Conservation (phyloP, 2,797 vertebrate species). For the Centroberyx gerrardi region DNA sequence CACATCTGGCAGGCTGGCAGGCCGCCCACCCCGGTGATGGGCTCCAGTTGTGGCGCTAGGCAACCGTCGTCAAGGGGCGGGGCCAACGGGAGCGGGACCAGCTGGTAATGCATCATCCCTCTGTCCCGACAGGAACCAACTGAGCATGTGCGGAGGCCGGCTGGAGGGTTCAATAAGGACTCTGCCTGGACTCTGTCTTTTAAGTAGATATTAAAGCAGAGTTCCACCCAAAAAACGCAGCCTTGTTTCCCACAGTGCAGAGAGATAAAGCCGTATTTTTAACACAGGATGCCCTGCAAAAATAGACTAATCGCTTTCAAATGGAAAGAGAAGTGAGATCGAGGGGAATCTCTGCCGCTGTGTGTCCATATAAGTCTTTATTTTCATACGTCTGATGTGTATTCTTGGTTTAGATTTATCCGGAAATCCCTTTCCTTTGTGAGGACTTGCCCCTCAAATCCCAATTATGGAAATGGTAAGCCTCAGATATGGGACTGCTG, state of each 20-base stretch:
- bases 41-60: slow-evolving; percentile 79
- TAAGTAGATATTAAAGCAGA: slow-evolving; percentile 1
- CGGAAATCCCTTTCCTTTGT: slow-evolving; percentile 44
- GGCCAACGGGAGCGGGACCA: slow-evolving; percentile 63
- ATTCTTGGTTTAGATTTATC: slow-evolving; percentile 25
- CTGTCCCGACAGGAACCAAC: slow-evolving; percentile 43
- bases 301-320: background rate
- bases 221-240: background rate
- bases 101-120: slow-evolving; percentile 67
- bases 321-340: background rate
- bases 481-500: slow-evolving; percentile 52
- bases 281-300: background rate
- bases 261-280: slow-evolving; percentile 6
- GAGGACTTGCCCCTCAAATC: slow-evolving; percentile 47
- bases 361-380: slow-evolving; percentile 18
- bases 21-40: slow-evolving; percentile 68
- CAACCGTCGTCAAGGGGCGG: slow-evolving; percentile 68
- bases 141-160: slow-evolving; percentile 56
- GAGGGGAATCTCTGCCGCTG: background rate
- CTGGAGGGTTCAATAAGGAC: slow-evolving; percentile 14
- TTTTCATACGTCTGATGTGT: slow-evolving; percentile 16
- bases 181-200: background rate
- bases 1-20: slow-evolving; percentile 81
- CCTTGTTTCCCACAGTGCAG: background rate
- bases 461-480: slow-evolving; percentile 62